These are phyloP conservation scores for Poecilus cupreus DNA, from an alignment of 2,888 invertebrate species.

Conservation along the genomic window DNA sequence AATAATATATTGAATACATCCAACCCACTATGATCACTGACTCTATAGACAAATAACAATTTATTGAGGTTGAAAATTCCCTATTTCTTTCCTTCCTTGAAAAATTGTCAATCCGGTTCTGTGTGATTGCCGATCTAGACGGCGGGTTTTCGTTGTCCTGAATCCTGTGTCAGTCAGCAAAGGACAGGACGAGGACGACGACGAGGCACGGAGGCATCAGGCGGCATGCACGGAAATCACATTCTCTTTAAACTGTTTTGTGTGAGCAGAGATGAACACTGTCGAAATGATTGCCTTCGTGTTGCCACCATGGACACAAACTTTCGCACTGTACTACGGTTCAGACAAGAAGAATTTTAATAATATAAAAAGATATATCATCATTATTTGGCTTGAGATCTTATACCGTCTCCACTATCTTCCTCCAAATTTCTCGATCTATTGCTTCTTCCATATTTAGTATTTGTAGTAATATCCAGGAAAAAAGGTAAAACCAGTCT, in stretches of 20 bases:
- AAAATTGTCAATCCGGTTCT: background rate
- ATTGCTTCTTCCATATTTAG: too few species aligned
- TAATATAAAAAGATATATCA: background rate
- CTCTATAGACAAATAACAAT: too few species aligned
- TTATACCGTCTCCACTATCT: too few species aligned
- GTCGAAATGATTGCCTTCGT: slow-evolving; percentile 19
- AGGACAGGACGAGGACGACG: background rate
- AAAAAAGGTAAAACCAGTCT: too few species aligned
- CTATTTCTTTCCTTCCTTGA: background rate
- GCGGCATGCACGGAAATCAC: slow-evolving; percentile 20
- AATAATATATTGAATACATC: too few species aligned
- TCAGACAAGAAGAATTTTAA: background rate
- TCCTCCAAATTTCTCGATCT: too few species aligned
- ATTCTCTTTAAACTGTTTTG: slow-evolving; percentile 52
- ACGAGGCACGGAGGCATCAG: background rate
- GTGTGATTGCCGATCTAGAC: slow-evolving; percentile 7
- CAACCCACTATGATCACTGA: too few species aligned
- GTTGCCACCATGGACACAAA: background rate
- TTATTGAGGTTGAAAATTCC: background rate
- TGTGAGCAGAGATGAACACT: slow-evolving; percentile 28
- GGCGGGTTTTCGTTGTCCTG: slow-evolving; percentile 15
- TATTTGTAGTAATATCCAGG: too few species aligned
- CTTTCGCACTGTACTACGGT: background rate
- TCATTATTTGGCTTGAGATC: too few species aligned
- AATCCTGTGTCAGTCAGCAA: background rate